Evolutionary conservation across 2,797 vertebrate genomes (phyloP).

Genomic region (Propithecus deckenii): DNA sequence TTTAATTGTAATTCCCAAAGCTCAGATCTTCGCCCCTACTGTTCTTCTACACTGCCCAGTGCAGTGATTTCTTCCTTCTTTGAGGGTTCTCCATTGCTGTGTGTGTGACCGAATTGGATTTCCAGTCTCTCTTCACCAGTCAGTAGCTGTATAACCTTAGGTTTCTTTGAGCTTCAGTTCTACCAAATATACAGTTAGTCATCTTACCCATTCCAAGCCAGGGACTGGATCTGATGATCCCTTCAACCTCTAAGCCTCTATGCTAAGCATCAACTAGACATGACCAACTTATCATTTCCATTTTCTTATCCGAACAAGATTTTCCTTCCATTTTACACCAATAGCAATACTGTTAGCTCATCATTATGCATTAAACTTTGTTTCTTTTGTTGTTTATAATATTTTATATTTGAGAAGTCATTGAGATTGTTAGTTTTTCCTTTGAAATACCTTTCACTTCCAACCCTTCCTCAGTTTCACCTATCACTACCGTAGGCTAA

Average conservation of each 20-base stretch:
- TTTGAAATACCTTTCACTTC: background rate
- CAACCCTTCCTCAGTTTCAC: background rate
- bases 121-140: background rate
- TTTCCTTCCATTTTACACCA: background rate
- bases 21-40: background rate
- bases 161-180: background rate
- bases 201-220: background rate
- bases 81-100: background rate
- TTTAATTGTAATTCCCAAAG: background rate
- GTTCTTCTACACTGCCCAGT: background rate
- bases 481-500: background rate
- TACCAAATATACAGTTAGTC: background rate
- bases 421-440: background rate
- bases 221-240: background rate
- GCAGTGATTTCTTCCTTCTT: background rate
- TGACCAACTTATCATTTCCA: background rate
- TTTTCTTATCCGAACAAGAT: background rate
- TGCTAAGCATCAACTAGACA: background rate
- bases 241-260: background rate
- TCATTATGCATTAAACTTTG: background rate
- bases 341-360: background rate
- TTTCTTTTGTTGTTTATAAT: conserved; percentile 2
- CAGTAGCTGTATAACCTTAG: background rate
- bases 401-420: background rate
- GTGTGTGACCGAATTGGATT: background rate